Evolutionary conservation across 1,140 invertebrate species (phyloP).

Genomic region (Formica selysi): DNA sequence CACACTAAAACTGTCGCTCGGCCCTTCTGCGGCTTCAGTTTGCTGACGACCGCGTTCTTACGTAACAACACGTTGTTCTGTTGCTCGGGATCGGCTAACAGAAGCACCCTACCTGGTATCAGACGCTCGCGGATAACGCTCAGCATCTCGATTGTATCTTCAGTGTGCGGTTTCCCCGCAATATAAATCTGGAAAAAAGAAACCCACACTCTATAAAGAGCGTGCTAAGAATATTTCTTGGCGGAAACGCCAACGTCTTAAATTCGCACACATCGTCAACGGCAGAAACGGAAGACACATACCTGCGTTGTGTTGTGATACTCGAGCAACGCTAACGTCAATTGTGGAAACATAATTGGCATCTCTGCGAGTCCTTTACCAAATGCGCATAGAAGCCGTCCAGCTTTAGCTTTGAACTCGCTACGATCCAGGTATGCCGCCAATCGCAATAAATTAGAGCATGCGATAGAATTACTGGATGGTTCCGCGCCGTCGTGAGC

Average conservation of each 20-base stretch:
- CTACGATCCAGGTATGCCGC: conserved; percentile 89
- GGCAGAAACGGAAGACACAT: background rate
- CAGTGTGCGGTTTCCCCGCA: conserved; percentile 88
- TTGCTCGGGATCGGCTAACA: conserved; percentile 88
- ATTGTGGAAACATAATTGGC: conserved; percentile 91
- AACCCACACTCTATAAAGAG: background rate
- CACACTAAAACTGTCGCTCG: conserved; percentile 93
- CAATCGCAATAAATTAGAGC: conserved; percentile 93
- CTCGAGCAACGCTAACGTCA: conserved; percentile 92
- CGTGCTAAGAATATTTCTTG: background rate
- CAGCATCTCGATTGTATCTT: conserved; percentile 90
- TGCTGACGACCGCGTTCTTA: conserved; percentile 80
- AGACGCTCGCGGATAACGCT: conserved; percentile 89
- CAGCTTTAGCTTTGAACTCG: conserved; percentile 88
- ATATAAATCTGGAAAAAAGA: conserved; percentile 89
- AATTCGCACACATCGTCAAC: background rate
- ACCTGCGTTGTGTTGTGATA: conserved; percentile 90
- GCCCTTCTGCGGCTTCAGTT: conserved; percentile 85
- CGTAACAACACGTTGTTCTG: conserved; percentile 74
- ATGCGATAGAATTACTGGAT: conserved; percentile 95
- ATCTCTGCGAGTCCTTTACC: conserved; percentile 87
- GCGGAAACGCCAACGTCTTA: no score
- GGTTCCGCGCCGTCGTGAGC: conserved; percentile 98
- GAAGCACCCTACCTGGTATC: conserved; percentile 90
- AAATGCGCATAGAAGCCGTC: conserved; percentile 89